Evolutionary conservation across 1,140 invertebrate species (phyloP).

Genomic region (Aphelinus atriplicis): DNA sequence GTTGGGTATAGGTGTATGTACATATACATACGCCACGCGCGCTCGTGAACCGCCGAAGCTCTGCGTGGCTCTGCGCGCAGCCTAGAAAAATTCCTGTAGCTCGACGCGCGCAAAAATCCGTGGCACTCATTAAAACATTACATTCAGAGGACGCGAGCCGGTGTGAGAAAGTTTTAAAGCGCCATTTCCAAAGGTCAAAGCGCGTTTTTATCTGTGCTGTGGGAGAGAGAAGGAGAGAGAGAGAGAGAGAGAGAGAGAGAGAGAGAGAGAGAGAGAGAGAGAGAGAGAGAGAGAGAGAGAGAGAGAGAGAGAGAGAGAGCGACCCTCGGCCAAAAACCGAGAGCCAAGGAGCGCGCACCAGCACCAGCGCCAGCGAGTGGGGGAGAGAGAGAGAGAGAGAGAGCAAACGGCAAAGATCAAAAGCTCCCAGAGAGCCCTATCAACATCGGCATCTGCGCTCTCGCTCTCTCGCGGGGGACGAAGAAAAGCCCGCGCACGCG

Average conservation of each 20-base stretch:
- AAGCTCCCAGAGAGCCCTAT: constrained; percentile 24
- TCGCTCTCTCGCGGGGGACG: background rate
- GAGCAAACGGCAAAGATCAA: constrained; percentile 20
- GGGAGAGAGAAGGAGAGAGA: constrained; percentile 1
- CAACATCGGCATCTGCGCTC: constrained; percentile 15
- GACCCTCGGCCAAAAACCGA: background rate
- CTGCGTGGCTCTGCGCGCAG: too few species aligned
- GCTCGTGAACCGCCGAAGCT: too few species aligned
- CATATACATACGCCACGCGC: too few species aligned
- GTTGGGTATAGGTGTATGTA: too few species aligned
- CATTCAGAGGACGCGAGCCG: background rate
- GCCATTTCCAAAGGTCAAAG: constrained; percentile 23
- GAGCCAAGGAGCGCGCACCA: background rate
- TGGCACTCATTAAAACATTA: constrained; percentile 30
- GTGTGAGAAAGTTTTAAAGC: constrained; percentile 11
- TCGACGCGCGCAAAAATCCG: too few species aligned
- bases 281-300: background rate
- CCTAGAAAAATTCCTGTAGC: too few species aligned
- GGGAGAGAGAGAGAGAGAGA: constrained; percentile 13
- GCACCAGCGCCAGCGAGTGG: background rate
- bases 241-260: background rate
- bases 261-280: constrained; percentile 14
- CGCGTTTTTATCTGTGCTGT: constrained; percentile 1
- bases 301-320: constrained; percentile 3
- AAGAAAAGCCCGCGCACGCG: background rate